Evolutionary conservation across 2,888 invertebrate genomes (phyloP), one percentile per base, ranked within the genome.

Genomic region (Drosophila vallismaia): DNA sequence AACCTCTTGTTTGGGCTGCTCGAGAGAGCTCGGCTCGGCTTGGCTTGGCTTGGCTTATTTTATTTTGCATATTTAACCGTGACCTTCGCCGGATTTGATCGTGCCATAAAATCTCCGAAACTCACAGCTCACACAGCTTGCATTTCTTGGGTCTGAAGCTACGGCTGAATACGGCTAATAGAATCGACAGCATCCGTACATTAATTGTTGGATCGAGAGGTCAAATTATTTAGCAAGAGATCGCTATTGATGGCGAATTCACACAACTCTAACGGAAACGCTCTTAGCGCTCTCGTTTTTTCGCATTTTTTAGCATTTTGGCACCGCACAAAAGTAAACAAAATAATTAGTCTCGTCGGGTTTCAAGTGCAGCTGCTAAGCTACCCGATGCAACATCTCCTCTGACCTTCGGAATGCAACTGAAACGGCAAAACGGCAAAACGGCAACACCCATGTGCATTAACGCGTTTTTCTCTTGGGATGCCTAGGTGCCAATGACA

Each of bases 171-270:
- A n/a, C n/a, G n/a, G 76, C 76, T 76, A 78, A 86, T 83, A 83
- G 86, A 82, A 83, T 80, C 63, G 76, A 57, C 71, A 66, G 51
- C 53, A 57, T 59, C 48, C 63, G 52, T 67, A 67, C 58, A 79
- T 79, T 81, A 86, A 83, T 86, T 86, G 86, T 63, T 72, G 77
- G 79, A 77, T 75, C 67, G 71, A 83, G 79, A 87, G 85, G 85
- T 85, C 87, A 79, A 68, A 85, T 77, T 85, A 83, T 87, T 85
- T 85, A 85, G 85, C 86, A 74, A 67, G 57, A 46, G 66, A 69
- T 72, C 79, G 83, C 80, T 77, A 82, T 76, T 79, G 75, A 80
- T 82, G 77, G 78, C 74, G 63, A 73, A 84, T 84, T 84, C 71
- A 74, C 79, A 83, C 24, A 28, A 29, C 24, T 36, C 28, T 54